Percentiles rank a stretch among this genome's conserved stretches.
These are phyloP conservation scores for Trididemnum miniatum DNA, from an alignment of 23 tunicate species.

Conservation along the genomic window DNA sequence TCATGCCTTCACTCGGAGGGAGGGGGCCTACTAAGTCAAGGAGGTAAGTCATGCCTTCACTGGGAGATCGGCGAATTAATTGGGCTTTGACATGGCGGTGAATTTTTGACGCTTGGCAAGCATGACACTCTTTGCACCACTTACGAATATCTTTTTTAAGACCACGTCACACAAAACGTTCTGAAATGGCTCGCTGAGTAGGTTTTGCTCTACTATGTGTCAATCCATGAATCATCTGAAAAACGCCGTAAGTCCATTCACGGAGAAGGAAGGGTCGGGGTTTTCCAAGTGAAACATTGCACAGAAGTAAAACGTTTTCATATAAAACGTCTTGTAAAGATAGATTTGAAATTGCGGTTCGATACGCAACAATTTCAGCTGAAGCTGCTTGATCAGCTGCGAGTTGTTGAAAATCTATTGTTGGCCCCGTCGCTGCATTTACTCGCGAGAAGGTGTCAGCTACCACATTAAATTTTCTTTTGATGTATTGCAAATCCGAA, in stretches of 20 bases:
- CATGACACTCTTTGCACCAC: background rate
- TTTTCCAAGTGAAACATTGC: too few species aligned
- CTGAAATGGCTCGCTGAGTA: background rate
- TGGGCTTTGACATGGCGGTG: background rate
- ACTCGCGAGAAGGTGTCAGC: background rate
- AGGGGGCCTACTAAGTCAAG: background rate
- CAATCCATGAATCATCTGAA: background rate
- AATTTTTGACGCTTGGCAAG: background rate
- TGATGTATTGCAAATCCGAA: too few species aligned
- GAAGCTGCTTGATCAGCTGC: background rate
- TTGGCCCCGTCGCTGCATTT: background rate
- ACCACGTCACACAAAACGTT: background rate
- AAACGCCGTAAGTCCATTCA: background rate
- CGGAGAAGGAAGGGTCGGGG: background rate
- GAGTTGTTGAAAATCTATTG: background rate
- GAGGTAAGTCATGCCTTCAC: background rate
- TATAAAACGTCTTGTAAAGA: too few species aligned
- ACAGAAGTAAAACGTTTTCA: too few species aligned
- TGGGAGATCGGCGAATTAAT: background rate
- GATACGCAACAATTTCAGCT: background rate
- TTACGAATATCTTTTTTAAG: background rate
- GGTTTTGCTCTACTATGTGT: background rate
- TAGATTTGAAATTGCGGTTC: background rate
- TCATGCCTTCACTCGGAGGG: background rate
- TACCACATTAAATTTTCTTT: too few species aligned